phyloP scores from a whole-genome alignment of 37 sponge, comb jelly and placozoan genomes.

The Ianthella basta region DNA sequence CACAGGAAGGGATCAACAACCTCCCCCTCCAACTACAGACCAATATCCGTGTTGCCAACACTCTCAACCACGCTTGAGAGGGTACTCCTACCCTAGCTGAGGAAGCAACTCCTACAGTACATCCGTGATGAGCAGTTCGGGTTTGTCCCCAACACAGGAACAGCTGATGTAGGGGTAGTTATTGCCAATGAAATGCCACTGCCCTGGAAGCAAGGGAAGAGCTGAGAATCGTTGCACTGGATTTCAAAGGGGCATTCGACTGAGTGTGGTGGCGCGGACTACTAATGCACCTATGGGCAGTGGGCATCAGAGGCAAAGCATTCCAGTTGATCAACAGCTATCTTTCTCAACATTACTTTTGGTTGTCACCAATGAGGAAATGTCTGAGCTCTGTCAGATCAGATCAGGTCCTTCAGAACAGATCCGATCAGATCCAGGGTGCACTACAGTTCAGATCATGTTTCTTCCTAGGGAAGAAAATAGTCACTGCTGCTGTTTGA shows the following conservation, averaged over 20 bases:
- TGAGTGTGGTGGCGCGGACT: conserved; percentile 28
- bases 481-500: conserved; percentile 10
- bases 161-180: conserved; percentile 30
- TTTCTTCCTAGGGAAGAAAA: conserved; percentile 7
- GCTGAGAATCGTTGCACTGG: conserved; percentile 2
- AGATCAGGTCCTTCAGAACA: no score
- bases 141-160: conserved; percentile 11
- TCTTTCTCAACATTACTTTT: background rate
- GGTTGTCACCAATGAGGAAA: conserved; percentile 2
- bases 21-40: conserved; percentile 30
- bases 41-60: conserved; percentile 36
- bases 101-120: background rate
- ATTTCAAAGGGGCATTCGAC: conserved; percentile 14
- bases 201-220: conserved; percentile 9
- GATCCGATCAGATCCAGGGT: no score
- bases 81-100: conserved; percentile 17
- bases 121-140: conserved; percentile 40
- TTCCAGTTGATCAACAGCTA: background rate
- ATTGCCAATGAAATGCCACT: conserved; percentile 9
- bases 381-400: background rate
- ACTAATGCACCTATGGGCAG: conserved; percentile 10
- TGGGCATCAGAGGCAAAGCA: conserved; percentile 15
- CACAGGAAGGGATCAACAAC: conserved; percentile 27
- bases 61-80: conserved; percentile 23
- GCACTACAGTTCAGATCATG: no score